Evolutionary conservation across 1,140 invertebrate species (phyloP).

Genomic region (Metaphire vulgaris): DNA sequence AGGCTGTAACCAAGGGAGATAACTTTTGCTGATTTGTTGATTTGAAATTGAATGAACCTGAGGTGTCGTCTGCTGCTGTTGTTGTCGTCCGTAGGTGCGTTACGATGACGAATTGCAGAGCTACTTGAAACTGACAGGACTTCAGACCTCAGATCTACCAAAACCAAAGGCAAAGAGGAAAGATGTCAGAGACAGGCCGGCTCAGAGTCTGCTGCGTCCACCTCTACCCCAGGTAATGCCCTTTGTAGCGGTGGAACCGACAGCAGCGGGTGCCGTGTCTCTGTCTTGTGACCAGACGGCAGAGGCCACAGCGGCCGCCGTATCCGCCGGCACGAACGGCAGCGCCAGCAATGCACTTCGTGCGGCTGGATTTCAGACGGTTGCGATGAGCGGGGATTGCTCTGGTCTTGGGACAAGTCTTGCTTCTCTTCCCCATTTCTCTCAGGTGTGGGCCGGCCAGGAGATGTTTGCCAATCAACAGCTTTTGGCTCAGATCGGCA

Average conservation of each 20-base stretch:
- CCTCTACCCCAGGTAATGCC: not conserved
- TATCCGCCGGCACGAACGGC: not conserved
- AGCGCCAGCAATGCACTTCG: not conserved
- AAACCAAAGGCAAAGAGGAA: constrained; percentile 20
- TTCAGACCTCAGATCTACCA: constrained; percentile 26
- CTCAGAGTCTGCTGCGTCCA: not conserved
- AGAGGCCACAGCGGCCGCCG: not conserved
- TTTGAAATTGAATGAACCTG: too few relatives aligned
- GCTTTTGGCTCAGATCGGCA: not conserved
- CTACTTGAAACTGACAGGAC: constrained; percentile 28
- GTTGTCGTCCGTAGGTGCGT: constrained; percentile 16
- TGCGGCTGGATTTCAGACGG: not conserved
- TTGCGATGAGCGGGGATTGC: not conserved
- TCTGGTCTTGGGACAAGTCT: not conserved
- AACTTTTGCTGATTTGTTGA: too few relatives aligned
- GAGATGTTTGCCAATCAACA: constrained; percentile 1
- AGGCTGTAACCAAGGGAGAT: too few relatives aligned
- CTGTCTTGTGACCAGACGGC: not conserved
- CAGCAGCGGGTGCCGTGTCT: not conserved
- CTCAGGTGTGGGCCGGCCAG: constrained; percentile 25
- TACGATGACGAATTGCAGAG: constrained; percentile 27
- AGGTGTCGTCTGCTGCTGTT: too few relatives aligned
- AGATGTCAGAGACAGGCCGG: not conserved
- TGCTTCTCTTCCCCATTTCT: constrained; percentile 21
- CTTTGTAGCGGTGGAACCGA: not conserved